Percentiles rank a stretch among this genome's conserved stretches.
These are phyloP conservation scores for Napeogenes sylphis DNA, from an alignment of 2,888 invertebrate genomes.

Conservation along the genomic window DNA sequence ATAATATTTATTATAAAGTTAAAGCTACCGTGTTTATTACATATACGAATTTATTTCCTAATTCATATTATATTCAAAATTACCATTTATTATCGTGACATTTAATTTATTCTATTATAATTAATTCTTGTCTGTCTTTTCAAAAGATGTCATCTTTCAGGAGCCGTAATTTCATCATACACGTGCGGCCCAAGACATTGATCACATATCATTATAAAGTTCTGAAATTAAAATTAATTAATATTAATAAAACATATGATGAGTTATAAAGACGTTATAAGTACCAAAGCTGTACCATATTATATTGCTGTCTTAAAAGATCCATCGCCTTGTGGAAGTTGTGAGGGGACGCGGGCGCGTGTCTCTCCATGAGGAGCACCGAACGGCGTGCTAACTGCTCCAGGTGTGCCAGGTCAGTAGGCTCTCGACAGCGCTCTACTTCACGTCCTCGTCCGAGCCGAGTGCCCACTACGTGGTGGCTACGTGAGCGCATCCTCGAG, in stretches of 20 bases:
- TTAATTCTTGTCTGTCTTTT: not conserved
- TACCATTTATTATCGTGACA: too few relatives aligned
- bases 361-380: constrained; percentile 26
- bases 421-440: constrained; percentile 20
- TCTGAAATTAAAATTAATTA: constrained; percentile 36
- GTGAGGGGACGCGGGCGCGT: constrained; percentile 12
- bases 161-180: constrained; percentile 48
- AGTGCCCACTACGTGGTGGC: constrained; percentile 26
- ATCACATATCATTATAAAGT: constrained; percentile 44
- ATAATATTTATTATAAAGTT: too few relatives aligned
- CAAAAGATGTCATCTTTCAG: constrained; percentile 38
- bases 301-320: constrained; percentile 32
- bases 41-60: too few relatives aligned
- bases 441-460: constrained; percentile 20
- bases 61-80: too few relatives aligned
- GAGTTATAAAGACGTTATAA: not conserved
- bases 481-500: constrained; percentile 6
- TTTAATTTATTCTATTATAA: too few relatives aligned
- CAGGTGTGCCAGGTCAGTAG: constrained; percentile 25
- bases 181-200: constrained; percentile 39
- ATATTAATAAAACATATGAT: constrained; percentile 10
- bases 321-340: constrained; percentile 29
- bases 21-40: too few relatives aligned
- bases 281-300: constrained; percentile 27
- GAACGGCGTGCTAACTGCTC: constrained; percentile 27